Conservation (phyloP, 2,888 invertebrate genomes). For the Dolichopus griseipennis region DNA sequence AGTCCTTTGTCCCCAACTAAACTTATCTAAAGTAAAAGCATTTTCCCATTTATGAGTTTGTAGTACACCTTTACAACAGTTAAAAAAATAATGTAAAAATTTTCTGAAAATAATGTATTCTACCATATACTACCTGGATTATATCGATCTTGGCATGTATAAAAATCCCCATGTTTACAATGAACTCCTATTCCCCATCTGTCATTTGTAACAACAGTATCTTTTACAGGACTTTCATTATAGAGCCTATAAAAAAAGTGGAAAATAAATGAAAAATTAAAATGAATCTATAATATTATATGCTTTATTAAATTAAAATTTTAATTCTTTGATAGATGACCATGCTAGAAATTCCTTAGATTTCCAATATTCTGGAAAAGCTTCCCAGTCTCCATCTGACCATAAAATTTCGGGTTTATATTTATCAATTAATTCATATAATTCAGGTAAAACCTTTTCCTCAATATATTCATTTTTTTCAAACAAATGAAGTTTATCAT, state of each 20-base stretch:
- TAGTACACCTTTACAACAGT: conserved; percentile 47
- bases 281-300: no score
- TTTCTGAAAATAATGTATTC: background rate
- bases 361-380: conserved; percentile 71
- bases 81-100: background rate
- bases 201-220: conserved; percentile 86
- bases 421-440: conserved; percentile 62
- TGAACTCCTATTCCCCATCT: conserved; percentile 76
- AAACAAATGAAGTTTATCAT: conserved; percentile 59
- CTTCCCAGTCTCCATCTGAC: conserved; percentile 96
- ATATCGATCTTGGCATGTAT: conserved; percentile 74
- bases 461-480: conserved; percentile 56
- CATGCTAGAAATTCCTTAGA: conserved; percentile 78
- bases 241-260: conserved; percentile 55
- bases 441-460: conserved; percentile 69
- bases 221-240: conserved; percentile 81
- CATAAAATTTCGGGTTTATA: conserved; percentile 74
- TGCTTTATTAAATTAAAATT: no score
- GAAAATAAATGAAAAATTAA: background rate
- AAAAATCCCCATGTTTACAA: conserved; percentile 84
- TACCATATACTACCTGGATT: conserved; percentile 54
- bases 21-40: conserved; percentile 78
- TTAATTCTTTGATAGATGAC: no score
- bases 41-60: conserved; percentile 90
- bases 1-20: conserved; percentile 79